Evolutionary conservation across 2,113 vertebrate species (phyloP).

Genomic region (Donacobius atricapilla): DNA sequence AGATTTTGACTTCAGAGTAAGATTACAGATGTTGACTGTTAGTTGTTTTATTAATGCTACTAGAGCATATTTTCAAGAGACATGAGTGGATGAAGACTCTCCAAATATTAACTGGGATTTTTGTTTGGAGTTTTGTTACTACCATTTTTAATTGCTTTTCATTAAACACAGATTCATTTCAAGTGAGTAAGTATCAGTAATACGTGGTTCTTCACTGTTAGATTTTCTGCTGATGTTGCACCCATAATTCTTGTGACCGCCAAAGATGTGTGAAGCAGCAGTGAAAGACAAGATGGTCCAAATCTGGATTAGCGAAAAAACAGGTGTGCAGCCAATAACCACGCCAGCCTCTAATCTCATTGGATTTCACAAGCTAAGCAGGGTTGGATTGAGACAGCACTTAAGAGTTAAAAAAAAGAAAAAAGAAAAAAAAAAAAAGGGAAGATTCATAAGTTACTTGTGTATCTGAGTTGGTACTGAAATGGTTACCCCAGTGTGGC

Average conservation of each 20-base stretch:
- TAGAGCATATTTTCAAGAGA: neutral
- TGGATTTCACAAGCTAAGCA: constrained; percentile 62
- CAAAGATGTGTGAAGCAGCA: neutral
- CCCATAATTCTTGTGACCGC: neutral
- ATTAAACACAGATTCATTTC: neutral
- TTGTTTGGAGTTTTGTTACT: neutral
- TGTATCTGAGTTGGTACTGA: neutral
- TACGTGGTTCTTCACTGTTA: neutral
- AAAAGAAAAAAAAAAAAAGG: neutral
- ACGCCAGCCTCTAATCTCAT: constrained; percentile 11
- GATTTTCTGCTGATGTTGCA: neutral
- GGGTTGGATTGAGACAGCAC: neutral
- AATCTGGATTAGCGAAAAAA: neutral
- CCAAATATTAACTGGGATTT: neutral
- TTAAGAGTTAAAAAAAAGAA: neutral
- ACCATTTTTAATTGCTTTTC: neutral
- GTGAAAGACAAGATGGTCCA: constrained; percentile 15
- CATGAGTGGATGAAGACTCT: neutral
- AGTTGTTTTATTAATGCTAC: neutral
- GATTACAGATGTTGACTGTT: neutral
- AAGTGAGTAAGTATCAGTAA: neutral
- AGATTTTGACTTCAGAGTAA: neutral
- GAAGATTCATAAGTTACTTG: neutral
- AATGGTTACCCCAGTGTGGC: neutral
- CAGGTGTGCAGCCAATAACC: constrained; percentile 37